These are phyloP conservation scores for Haemorhous mexicanus DNA, from an alignment of 2,113 vertebrate genomes.

Conservation along the genomic window DNA sequence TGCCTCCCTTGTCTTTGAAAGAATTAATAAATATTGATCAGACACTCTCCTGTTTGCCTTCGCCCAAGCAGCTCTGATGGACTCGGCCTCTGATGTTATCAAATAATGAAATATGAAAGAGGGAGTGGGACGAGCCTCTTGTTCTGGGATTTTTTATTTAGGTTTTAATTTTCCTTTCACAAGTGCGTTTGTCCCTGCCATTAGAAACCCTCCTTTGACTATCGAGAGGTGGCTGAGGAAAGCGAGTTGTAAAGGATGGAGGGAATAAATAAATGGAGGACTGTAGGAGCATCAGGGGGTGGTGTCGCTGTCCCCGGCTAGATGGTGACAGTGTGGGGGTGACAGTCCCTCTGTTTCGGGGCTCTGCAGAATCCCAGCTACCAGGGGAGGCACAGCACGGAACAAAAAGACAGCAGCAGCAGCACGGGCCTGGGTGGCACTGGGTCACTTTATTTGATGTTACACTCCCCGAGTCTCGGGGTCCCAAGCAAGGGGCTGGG, in stretches of 20 bases:
- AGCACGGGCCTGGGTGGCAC: too few relatives aligned
- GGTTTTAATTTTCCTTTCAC: constrained; percentile 68
- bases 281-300: too few relatives aligned
- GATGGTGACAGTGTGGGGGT: too few relatives aligned
- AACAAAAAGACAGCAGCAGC: too few relatives aligned
- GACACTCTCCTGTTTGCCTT: constrained; percentile 73
- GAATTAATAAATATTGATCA: constrained; percentile 86
- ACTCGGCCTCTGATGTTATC: constrained; percentile 76
- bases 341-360: too few relatives aligned
- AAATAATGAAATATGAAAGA: constrained; percentile 81
- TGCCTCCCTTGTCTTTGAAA: constrained; percentile 71
- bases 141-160: constrained; percentile 70
- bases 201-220: constrained; percentile 63
- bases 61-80: constrained; percentile 71
- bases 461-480: too few relatives aligned
- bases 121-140: constrained; percentile 67
- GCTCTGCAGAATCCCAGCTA: too few relatives aligned
- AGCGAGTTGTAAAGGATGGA: background rate
- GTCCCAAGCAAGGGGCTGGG: too few relatives aligned
- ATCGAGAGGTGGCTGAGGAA: background rate
- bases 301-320: too few relatives aligned
- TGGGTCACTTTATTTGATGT: too few relatives aligned
- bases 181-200: constrained; percentile 59
- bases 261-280: background rate
- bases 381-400: too few relatives aligned